phyloP scores from a whole-genome alignment of 2,888 invertebrate species.

The Thumatha senex region DNA sequence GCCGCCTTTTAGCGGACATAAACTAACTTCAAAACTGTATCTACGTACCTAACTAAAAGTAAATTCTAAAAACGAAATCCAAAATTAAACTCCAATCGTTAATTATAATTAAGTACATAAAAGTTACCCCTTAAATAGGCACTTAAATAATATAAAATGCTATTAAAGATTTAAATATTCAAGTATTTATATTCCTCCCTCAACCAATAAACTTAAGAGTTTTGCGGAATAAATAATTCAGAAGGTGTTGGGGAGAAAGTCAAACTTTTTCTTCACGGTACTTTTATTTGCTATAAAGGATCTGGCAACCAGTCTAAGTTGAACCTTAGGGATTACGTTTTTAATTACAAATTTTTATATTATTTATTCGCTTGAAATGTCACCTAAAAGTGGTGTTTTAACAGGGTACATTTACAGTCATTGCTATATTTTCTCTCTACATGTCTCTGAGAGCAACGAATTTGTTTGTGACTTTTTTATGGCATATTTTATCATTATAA shows the following conservation, averaged over 20 bases:
- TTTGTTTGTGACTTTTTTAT: too few relatives aligned
- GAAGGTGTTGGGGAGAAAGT: slow-evolving; percentile 50
- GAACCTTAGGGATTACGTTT: slow-evolving; percentile 25
- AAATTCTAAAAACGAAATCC: too few relatives aligned
- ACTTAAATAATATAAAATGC: slow-evolving; percentile 14
- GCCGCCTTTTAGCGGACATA: too few relatives aligned
- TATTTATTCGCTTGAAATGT: slow-evolving; percentile 29
- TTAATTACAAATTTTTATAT: slow-evolving; percentile 30
- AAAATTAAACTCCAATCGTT: too few relatives aligned
- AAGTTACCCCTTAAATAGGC: too few relatives aligned
- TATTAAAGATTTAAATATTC: slow-evolving; percentile 45
- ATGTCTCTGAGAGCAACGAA: too few relatives aligned
- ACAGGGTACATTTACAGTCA: slow-evolving; percentile 6
- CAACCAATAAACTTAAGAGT: slow-evolving; percentile 52
- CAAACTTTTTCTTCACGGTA: slow-evolving; percentile 58
- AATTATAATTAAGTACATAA: too few relatives aligned
- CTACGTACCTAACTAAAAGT: too few relatives aligned
- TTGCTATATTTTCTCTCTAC: too few relatives aligned
- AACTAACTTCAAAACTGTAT: too few relatives aligned
- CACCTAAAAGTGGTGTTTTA: slow-evolving; percentile 25
- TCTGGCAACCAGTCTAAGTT: slow-evolving; percentile 42
- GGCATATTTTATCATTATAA: slow-evolving; percentile 9
- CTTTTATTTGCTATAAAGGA: slow-evolving; percentile 52
- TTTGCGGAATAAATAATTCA: slow-evolving; percentile 68
- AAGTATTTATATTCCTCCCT: slow-evolving; percentile 45